Evolutionary conservation across 2,888 invertebrate genomes (phyloP).

Genomic region (Steromphala cineraria): DNA sequence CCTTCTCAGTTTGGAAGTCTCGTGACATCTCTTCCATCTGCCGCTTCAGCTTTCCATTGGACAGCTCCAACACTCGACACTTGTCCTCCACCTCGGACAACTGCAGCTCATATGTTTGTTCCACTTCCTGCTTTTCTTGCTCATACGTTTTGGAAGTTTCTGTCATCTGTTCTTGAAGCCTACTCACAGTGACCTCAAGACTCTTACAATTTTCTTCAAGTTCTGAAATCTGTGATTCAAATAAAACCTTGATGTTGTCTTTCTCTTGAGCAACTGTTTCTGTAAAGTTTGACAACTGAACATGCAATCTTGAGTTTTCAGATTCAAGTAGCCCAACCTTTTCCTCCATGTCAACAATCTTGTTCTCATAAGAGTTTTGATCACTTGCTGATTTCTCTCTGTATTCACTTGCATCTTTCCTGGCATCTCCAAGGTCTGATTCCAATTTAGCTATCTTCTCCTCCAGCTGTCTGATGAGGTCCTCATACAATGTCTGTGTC

Average conservation of each 20-base stretch:
- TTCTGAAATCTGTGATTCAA: slow-evolving; percentile 36
- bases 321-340: slow-evolving; percentile 30
- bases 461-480: slow-evolving; percentile 34
- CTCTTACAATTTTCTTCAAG: slow-evolving; percentile 36
- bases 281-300: slow-evolving; percentile 29
- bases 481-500: slow-evolving; percentile 44
- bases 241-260: slow-evolving; percentile 30
- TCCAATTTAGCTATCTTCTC: slow-evolving; percentile 30
- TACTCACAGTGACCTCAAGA: slow-evolving; percentile 30
- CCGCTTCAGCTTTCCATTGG: slow-evolving; percentile 32
- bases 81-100: slow-evolving; percentile 41
- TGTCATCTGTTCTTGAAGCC: slow-evolving; percentile 29
- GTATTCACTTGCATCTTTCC: slow-evolving; percentile 18
- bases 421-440: slow-evolving; percentile 24
- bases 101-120: slow-evolving; percentile 37
- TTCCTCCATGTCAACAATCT: slow-evolving; percentile 37
- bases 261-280: slow-evolving; percentile 35
- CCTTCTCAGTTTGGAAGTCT: slow-evolving; percentile 35
- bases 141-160: slow-evolving; percentile 28
- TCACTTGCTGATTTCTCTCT: slow-evolving; percentile 20
- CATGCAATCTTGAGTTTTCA: slow-evolving; percentile 27
- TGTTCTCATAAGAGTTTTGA: slow-evolving; percentile 32
- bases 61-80: slow-evolving; percentile 33
- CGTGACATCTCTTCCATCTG: slow-evolving; percentile 43
- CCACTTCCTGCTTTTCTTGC: slow-evolving; percentile 32